These are phyloP conservation scores for Cistogaster globosa DNA, from an alignment of 2,888 invertebrate species.

Conservation along the genomic window DNA sequence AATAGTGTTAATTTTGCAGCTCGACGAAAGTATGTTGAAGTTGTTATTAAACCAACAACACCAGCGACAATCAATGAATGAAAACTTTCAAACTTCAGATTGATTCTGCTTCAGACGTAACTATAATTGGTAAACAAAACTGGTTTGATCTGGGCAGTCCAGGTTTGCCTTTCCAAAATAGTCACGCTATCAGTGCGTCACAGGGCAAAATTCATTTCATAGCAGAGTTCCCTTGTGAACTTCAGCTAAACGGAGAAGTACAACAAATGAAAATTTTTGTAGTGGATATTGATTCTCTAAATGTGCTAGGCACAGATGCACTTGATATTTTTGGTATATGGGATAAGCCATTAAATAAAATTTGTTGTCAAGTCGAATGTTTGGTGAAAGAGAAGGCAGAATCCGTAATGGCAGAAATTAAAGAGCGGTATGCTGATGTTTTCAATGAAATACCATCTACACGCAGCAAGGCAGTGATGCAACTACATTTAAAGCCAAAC, in stretches of 20 bases:
- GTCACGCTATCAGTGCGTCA: not conserved
- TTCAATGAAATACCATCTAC: not conserved
- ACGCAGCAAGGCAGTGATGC: not conserved
- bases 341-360: conserved; percentile 30
- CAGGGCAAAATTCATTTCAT: conserved; percentile 25
- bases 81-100: too few relatives aligned
- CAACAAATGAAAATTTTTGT: conserved; percentile 13
- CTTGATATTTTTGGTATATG: not conserved
- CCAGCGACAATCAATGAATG: too few relatives aligned
- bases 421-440: not conserved
- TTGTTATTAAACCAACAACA: conserved; percentile 8
- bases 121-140: not conserved
- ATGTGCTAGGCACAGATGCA: conserved; percentile 5
- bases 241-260: conserved; percentile 13
- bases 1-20: conserved; percentile 23
- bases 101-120: conserved; percentile 18
- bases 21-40: conserved; percentile 21
- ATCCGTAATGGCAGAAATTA: conserved; percentile 2
- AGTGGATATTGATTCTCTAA: conserved; percentile 14
- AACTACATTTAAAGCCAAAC: conserved; percentile 18
- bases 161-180: not conserved
- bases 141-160: conserved; percentile 5
- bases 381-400: not conserved
- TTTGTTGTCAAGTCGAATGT: conserved; percentile 14
- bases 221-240: not conserved